Evolutionary conservation across 2,113 vertebrate genomes (phyloP), one percentile per base, ranked within the genome.

Genomic region (Hassar affinis): DNA sequence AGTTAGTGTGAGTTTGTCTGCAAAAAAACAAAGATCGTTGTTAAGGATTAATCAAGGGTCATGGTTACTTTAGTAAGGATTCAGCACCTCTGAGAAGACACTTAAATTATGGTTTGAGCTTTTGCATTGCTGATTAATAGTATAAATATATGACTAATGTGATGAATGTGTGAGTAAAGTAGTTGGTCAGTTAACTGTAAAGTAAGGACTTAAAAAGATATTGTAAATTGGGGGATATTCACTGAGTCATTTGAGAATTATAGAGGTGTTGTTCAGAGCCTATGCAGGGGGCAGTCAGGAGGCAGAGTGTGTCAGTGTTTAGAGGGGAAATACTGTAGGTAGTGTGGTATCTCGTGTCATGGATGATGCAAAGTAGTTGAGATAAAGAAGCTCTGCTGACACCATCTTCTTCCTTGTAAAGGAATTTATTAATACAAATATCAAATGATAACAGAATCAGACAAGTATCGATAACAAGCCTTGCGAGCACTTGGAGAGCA

Each of bases 1-100:
- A 8, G 85, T 88, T 51, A 95, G 80, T 17, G 47, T 89, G 2
- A 92, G 51, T 12, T 83, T 82, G 0, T 81, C 88, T 90, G 78
- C 33, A 52, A 11, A 56, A 12, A 30, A 75, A 62, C 17, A 59
- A 72, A 62, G 30, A n/a, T 52, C 22, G 52, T 22, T 57, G 38
- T 14, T 49, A 25, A 49, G 12, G 33, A 69, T 74, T 59, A 81
- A 17, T 30, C 42, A 51, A 54, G 4, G 17, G 15, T 18, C 51
- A 51, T 51, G n/a, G 25, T 33, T 76, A 76, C 4, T 20, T 6
- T 54, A 18, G 17, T 54, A 4, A 12, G 6, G 2, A 6, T 27
- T 38, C 6, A 25, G 33, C 0, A 42, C 66, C 3, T 22, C 15
- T 22, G 25, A 47, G n/a, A 25, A 33, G 17, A 22, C 17, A 68